Conservation (phyloP, 2,888 invertebrate species). For the Nipponacmea schrenckii region DNA sequence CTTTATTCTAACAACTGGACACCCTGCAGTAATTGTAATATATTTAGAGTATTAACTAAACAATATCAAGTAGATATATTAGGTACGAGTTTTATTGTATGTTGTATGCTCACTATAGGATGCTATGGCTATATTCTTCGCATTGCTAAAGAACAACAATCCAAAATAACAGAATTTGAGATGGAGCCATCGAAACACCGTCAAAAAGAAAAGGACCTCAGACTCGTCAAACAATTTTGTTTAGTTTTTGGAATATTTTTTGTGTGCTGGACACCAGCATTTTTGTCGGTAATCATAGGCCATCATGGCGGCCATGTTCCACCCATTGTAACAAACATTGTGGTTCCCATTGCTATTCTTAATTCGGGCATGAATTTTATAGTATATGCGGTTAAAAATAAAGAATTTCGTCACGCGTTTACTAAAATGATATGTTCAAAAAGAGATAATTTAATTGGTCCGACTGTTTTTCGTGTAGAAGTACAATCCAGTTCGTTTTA, state of each 20-base stretch:
- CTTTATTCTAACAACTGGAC: constrained; percentile 20
- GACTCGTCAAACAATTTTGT: constrained; percentile 22
- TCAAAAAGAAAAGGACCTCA: background rate
- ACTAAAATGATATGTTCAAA: constrained; percentile 15
- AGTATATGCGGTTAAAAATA: constrained; percentile 25
- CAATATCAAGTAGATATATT: constrained; percentile 23
- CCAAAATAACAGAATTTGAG: background rate
- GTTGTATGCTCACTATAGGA: constrained; percentile 1
- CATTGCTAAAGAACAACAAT: background rate
- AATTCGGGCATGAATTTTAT: constrained; percentile 32
- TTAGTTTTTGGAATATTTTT: constrained; percentile 31
- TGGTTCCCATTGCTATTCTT: constrained; percentile 17
- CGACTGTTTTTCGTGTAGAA: background rate
- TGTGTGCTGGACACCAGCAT: constrained; percentile 27
- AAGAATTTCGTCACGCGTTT: constrained; percentile 26
- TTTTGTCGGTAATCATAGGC: constrained; percentile 21
- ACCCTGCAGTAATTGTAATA: constrained; percentile 9
- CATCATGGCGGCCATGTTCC: constrained; percentile 21
- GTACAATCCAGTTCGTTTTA: no score
- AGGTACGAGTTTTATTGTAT: constrained; percentile 17
- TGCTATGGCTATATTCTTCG: background rate
- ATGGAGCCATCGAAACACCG: background rate
- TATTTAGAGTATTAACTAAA: constrained; percentile 17
- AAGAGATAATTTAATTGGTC: background rate
- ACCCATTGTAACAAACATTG: constrained; percentile 11